Percentiles rank a stretch among this genome's conserved stretches.
Conservation (phyloP, 2,113 vertebrate species). For the Panurus biarmicus region DNA sequence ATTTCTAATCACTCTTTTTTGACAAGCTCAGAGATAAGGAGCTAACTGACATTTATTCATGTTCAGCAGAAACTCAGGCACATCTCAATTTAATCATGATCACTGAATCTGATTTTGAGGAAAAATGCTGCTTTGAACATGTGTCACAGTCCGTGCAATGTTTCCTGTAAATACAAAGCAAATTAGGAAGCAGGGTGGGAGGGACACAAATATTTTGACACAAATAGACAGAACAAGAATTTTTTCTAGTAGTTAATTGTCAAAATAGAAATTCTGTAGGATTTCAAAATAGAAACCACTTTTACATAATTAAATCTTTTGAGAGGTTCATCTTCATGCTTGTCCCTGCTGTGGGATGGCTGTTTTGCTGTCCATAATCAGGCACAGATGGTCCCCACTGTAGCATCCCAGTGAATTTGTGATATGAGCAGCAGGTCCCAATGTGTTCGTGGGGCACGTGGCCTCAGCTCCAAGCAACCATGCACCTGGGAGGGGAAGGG, state of each 20-base stretch:
- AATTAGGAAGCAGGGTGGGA: background rate
- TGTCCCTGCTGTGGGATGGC: background rate
- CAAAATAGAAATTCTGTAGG: background rate
- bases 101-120: background rate
- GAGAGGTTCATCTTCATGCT: background rate
- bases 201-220: background rate
- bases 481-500: background rate
- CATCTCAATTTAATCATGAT: background rate
- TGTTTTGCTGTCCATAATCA: background rate
- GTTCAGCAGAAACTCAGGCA: background rate
- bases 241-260: background rate
- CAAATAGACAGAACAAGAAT: background rate
- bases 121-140: background rate
- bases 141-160: rapidly evolving
- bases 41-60: background rate
- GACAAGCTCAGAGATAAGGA: background rate
- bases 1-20: background rate
- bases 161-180: background rate
- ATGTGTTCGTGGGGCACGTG: rapidly evolving
- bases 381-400: background rate
- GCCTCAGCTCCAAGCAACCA: background rate
- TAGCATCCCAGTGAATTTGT: background rate
- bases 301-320: background rate
- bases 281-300: slow-evolving; percentile 5
- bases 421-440: background rate